phyloP scores from a whole-genome alignment of 2,113 vertebrate species.

The Lepidothrix coronata region DNA sequence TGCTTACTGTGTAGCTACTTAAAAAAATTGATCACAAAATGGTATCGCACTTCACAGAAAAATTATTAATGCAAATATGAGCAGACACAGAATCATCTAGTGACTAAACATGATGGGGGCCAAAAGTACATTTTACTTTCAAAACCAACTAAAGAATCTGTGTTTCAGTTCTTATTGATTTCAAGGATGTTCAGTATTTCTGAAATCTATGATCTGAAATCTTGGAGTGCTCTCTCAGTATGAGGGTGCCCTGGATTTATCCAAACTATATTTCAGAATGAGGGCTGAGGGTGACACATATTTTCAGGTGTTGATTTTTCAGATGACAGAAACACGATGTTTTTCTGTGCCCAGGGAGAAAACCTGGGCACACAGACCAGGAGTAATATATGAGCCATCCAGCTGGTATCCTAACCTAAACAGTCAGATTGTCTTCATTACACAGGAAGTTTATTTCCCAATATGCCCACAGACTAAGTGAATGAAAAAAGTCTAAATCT shows the following conservation, averaged over 20 bases:
- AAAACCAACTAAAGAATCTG: not conserved
- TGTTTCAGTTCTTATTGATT: not conserved
- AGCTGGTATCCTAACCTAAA: not conserved
- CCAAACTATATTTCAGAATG: not conserved
- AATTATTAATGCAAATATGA: not conserved
- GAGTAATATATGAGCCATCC: not conserved
- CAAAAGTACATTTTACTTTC: not conserved
- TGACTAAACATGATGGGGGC: not conserved
- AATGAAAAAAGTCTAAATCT: not conserved
- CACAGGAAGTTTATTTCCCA: not conserved
- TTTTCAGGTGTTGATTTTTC: not conserved
- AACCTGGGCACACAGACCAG: not conserved
- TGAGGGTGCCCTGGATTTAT: not conserved
- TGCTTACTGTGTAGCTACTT: not conserved
- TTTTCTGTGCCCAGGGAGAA: not conserved
- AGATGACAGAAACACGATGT: not conserved
- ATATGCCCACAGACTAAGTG: not conserved
- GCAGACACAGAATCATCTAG: not conserved
- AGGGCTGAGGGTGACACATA: not conserved
- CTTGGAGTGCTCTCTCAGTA: not conserved
- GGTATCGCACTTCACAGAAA: not conserved
- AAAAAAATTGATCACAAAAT: not conserved
- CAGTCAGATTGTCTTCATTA: not conserved
- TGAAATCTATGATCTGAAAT: not conserved
- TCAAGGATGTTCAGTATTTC: not conserved